Evolutionary conservation across 2,888 invertebrate genomes (phyloP), one percentile per base, ranked within the genome.

Genomic region (Dexiosoma caninum): DNA sequence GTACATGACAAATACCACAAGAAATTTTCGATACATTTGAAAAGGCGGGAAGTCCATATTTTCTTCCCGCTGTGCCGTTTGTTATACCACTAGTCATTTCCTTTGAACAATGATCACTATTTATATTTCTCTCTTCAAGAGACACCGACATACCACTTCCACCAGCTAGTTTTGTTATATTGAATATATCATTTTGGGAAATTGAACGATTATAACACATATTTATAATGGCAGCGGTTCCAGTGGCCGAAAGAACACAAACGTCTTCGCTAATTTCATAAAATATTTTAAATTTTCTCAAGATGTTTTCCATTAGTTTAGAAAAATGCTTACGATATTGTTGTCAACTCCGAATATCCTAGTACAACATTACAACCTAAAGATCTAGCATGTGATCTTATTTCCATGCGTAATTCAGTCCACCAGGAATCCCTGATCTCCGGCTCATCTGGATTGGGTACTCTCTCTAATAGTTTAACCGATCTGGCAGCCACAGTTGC

Each of bases 341-440:
- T 95, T 0, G 98, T 95, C 35, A 94, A 93, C 91, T 99, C 99
- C n/a, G 93, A 92, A 90, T 99, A 99, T 0, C 97, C 98, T 44
- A 99, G 91, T 55, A 99, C 97, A 5, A 97, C 97, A 89, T 98
- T 97, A 86, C 99, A 99, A 10, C 96, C 95, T 82, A 99, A 91
- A 1, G 97, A 95, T 42, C 97, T 92, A 5, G 97, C 96, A 89
- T 99, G 98, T 2, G 98, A 97, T 0, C 98, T 92, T 74, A 99
- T 95, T 92, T 99, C 99, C 89, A 97, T 97, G 60, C 99, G 91
- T 23, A 99, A 92, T 91, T 99, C 98, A 0, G 95, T 96, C 98
- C 99, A 99, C 98, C 98, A 98, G 1, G 95, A 95, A 86, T 98
- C 98, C 46, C 98, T 92, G 2, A 95, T 95, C 87, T 97, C 97